Conservation (phyloP, 2,113 vertebrate genomes). For the Atherinomorus stipes region DNA sequence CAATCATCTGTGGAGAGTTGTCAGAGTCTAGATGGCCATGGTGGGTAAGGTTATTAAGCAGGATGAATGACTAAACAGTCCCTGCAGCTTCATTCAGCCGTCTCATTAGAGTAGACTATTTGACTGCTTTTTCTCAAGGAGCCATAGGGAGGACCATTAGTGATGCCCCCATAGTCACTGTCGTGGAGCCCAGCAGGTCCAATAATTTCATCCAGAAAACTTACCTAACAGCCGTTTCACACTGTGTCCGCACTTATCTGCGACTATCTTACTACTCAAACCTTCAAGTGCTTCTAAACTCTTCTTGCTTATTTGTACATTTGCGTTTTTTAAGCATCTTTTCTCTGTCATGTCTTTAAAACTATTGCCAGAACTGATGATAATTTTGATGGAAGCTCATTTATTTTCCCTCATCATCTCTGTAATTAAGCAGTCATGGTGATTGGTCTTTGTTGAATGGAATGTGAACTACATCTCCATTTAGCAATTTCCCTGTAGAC, state of each 20-base stretch:
- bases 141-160: conserved; percentile 72
- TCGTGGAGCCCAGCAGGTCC: conserved; percentile 48
- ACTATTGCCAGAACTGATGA: conserved; percentile 52
- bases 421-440: conserved; percentile 73
- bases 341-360: conserved; percentile 52
- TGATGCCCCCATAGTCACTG: conserved; percentile 65
- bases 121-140: conserved; percentile 61
- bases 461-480: conserved; percentile 61
- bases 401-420: conserved; percentile 67
- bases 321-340: conserved; percentile 36
- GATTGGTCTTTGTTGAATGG: conserved; percentile 64
- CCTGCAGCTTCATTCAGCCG: conserved; percentile 68
- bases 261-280: conserved; percentile 40
- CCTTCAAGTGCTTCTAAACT: conserved; percentile 27
- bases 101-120: conserved; percentile 75
- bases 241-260: conserved; percentile 18
- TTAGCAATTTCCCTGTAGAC: conserved; percentile 33
- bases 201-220: conserved; percentile 45
- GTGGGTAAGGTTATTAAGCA: conserved; percentile 79
- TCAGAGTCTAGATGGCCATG: conserved; percentile 60
- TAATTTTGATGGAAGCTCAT: conserved; percentile 70
- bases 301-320: conserved; percentile 47
- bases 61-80: conserved; percentile 81
- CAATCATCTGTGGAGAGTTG: conserved; percentile 74
- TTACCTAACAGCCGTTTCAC: conserved; percentile 32